Evolutionary conservation across 2,888 invertebrate genomes (phyloP), one percentile per base, ranked within the genome.

Genomic region (Eupithecia abbreviata): DNA sequence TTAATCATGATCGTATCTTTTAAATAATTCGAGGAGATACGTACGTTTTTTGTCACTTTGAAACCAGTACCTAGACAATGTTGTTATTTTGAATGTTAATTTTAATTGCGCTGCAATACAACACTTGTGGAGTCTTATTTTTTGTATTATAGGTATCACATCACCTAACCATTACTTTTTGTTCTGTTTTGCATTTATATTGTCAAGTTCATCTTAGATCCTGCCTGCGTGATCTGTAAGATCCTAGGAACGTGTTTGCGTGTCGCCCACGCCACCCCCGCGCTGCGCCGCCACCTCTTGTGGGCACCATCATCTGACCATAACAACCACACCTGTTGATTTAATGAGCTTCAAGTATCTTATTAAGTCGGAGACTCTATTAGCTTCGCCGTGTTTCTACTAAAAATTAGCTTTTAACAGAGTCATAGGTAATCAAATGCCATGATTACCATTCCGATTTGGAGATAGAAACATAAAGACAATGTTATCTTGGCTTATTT

Each of bases 251-350:
- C 65, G 65, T 65, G 65, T 65, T 65, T 41, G 65, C 18, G 10
- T 42, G 65, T 65, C 65, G 65, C 41, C 62, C 41, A 30, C 62
- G 62, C 15, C 43, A 6, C 67, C 13, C 15, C 42, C 67, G 10
- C 66, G 66, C 66, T n/a, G 43, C 47, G 12, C 51, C 42, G 70
- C 41, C 67, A n/a, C 67, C 45, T 68, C 45, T 68, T 68, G 68
- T 68, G 18, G 30, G 45, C 55, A 55, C 68, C 68, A 68, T 45
- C 68, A 43, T 68, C n/a, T 18, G 68, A 47, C 68, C 68, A 70
- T 69, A 69, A 70, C 12, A 15, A 51, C 41, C 70, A 18, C 70
- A 70, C 68, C 68, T 68, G 68, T 45, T 18, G 18, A 45, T 9
- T 45, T n/a, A 43, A 68, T 68, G 12, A 68, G 43, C 10, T 45